Evolutionary conservation across 1,140 invertebrate species (phyloP).

Genomic region (Mercenaria mercenaria): DNA sequence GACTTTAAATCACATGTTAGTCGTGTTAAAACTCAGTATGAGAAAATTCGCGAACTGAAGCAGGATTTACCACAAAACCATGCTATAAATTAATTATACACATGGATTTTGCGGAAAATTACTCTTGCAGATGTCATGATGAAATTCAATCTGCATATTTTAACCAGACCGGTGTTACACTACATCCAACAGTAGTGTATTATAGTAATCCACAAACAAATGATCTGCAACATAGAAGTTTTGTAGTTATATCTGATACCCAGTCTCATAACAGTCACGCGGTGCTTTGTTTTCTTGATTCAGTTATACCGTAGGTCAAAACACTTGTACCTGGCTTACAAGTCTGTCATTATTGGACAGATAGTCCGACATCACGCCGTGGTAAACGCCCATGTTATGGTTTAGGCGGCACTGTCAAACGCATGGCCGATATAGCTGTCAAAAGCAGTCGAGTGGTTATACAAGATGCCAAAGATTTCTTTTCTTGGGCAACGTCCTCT

Average conservation of each 20-base stretch:
- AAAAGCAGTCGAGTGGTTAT: constrained; percentile 55
- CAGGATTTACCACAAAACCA: constrained; percentile 47
- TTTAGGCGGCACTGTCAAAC: constrained; percentile 64
- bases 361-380: constrained; percentile 39
- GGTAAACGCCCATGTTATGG: constrained; percentile 57
- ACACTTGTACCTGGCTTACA: background rate
- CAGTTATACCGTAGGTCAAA: constrained; percentile 32
- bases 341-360: constrained; percentile 58
- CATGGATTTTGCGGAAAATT: constrained; percentile 71
- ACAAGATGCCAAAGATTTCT: constrained; percentile 68
- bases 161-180: too few species aligned
- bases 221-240: constrained; percentile 43
- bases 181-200: constrained; percentile 59
- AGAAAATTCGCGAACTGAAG: constrained; percentile 26
- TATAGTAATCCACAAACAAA: background rate
- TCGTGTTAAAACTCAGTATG: constrained; percentile 43
- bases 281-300: constrained; percentile 29
- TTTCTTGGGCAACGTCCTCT: constrained; percentile 27
- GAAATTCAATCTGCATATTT: constrained; percentile 60
- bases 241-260: constrained; percentile 50
- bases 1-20: constrained; percentile 11
- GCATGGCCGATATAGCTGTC: constrained; percentile 65
- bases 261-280: constrained; percentile 33
- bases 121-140: constrained; percentile 43
- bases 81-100: constrained; percentile 56